Base-by-base conservation (phyloP, 1,140 invertebrate species). In the Pemphigus obesinymphae region DNA sequence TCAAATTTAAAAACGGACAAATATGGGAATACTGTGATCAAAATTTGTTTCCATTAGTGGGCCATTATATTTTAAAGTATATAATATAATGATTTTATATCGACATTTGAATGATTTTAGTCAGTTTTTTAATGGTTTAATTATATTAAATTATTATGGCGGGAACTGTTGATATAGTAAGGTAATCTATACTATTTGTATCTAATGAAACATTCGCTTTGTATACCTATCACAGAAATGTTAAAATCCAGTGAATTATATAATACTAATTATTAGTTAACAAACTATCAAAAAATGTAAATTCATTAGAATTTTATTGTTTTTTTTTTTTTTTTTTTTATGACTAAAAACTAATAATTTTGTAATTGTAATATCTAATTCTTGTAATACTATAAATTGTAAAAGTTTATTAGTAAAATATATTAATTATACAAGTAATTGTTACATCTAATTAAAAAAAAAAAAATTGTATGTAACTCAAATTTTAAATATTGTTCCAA, bases 401-500 rank as follows among this genome's bases (percentile, higher is more conserved):
- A 34, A 50, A 73, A 73, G 26, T 73, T 50, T 48, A 50, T 73
- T 73, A 73, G 43, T 50, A 45, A 11, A 45, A n/a, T 45, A 11
- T 34, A 73, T 73, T 73, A 15, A 31, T 73, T 73, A 17, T 73
- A 50, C 8, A 73, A 73, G 43, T 73, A 8, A 73, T 31, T 29
- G 17, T 73, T 50, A 50, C 43, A 17, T 23, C 17, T 17, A n/a
- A 73, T 31, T 20, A 73, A 20, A 73, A 73, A n/a, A 72, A 20
- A 17, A 73, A 29, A 73, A 73, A 45, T 43, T 73, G 17, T 45
- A 72, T 48, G 68, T 73, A 73, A 73, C 40, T 70, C 26, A 50
- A 73, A 50, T 73, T 63, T 34, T 50, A 48, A 50, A 40, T 73
- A 73, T 73, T 50, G 70, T 73, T 73, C 70, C 45, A 73, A 73